Base-by-base conservation (phyloP, 1,140 invertebrate species). In the Sipha flava region DNA sequence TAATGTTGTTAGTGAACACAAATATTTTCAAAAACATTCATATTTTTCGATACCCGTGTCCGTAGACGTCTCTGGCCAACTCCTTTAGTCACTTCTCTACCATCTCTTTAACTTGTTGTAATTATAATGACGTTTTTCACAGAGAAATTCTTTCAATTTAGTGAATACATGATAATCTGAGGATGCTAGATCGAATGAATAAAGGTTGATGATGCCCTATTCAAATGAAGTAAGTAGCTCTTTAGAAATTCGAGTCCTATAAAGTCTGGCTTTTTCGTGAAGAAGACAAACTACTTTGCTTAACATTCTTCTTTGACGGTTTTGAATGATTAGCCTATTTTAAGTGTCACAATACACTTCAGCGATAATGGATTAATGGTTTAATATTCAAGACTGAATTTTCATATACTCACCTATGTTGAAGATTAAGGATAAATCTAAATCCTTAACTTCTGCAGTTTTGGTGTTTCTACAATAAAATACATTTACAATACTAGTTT, bases 221-320 rank as follows among this genome's bases (percentile, higher is more conserved):
- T 81, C 81, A 29, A 84, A 82, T 49, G 37, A 45, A n/a, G 21
- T 52, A 62, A 83, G 75, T 26, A 81, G 59, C 1, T 80, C 49
- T 29, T 81, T 47, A 29, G 83, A 84, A 40, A 59, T 3, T 21
- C 23, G 21, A 52, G 81, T 80, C 43, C 80, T 75, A 79, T 86
- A 83, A 23, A 83, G 83, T 34, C 82, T 80, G n/a, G 84, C 83
- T 70, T 86, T 86, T 82, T 86, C 84, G 77, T 85, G 83, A 29
- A 83, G 77, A 16, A 84, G 75, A 49, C 82, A 66, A 26, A 84
- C 77, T 21, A 1, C 10, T 29, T 26, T 18, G 9, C 0, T 29
- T 18, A 29, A 57, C 23, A 29, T 57, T 14, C 12, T 26, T 16
- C 10, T 29, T 29, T 10, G n/a, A 29, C 54, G 3, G 26, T 59